Percentiles rank a stretch among this genome's conserved stretches.
Conservation (phyloP, 2,113 vertebrate genomes). For the Mirza zaza region DNA sequence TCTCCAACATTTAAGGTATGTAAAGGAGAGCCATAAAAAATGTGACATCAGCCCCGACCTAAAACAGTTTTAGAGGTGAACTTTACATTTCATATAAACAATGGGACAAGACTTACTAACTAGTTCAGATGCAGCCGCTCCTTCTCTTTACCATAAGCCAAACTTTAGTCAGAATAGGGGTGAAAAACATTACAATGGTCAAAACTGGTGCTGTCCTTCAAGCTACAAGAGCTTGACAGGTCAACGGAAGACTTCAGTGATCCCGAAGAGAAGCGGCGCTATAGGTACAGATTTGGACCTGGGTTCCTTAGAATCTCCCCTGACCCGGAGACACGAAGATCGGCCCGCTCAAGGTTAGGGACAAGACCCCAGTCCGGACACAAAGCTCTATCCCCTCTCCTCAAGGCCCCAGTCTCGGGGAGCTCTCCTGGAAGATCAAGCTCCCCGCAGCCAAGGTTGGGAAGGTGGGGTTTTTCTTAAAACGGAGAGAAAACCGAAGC, state of each 20-base stretch:
- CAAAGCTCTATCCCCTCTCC: not conserved
- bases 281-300: not conserved
- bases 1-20: not conserved
- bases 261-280: not conserved
- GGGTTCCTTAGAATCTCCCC: not conserved
- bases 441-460: not conserved
- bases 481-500: not conserved
- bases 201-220: not conserved
- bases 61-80: slow-evolving; percentile 27
- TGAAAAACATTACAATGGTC: slow-evolving; percentile 14
- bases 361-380: not conserved
- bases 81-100: slow-evolving; percentile 23
- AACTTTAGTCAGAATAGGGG: slow-evolving; percentile 36
- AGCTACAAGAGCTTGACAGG: not conserved
- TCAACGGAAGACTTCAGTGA: slow-evolving; percentile 15
- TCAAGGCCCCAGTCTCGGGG: not conserved
- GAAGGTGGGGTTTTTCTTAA: not conserved
- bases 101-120: slow-evolving; percentile 51
- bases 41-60: not conserved
- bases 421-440: not conserved
- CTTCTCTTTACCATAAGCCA: slow-evolving; percentile 39
- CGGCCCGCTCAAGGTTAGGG: slow-evolving; percentile 29
- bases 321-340: not conserved
- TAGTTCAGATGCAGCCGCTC: slow-evolving; percentile 35
- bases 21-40: slow-evolving; percentile 18